Evolutionary conservation across 2,888 invertebrate genomes (phyloP), one percentile per base, ranked within the genome.

Genomic region (Athalia rosae): DNA sequence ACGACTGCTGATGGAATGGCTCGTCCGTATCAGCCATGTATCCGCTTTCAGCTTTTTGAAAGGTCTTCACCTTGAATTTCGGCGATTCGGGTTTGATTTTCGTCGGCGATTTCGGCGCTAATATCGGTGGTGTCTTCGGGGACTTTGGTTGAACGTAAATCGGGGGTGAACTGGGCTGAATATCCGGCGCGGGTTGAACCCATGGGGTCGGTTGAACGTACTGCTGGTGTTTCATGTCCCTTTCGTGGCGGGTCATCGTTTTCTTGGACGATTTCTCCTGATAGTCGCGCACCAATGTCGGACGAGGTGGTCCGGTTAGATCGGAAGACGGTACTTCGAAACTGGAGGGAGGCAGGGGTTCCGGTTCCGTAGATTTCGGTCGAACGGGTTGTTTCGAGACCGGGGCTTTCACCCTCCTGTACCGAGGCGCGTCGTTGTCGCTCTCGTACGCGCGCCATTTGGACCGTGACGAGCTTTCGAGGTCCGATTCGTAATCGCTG

Each of bases 21-120:
- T 94, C 94, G 82, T 94, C 94, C 0, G 94, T 94, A 84, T 94
- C 94, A 2, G 94, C 94, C 89, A 93, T 93, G 84, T 94, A 94
- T 9, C 94, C 94, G 83, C 93, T 93, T 79, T 93, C 93, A 67
- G 82, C 82, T 79, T 88, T 85, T 43, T 90, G 88, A 73, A 90
- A 88, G 48, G 85, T 85, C 84, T 91, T 92, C 74, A 90, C 89
- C 84, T 92, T 92, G 13, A 89, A 86, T 85, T 92, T 92, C 0
- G 92, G 92, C 3, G 92, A 91, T 66, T 92, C 91, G 0, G 91
- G 90, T 81, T 88, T 88, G 8, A 79, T 77, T 80, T 90, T 90
- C 5, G 82, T 81, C 8, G 84, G 74, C 76, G 87, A 87, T 0
- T 71, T 76, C 0, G 84, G 79, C 6, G 85, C 84, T 47, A 86